Evolutionary conservation across 2,888 invertebrate species (phyloP).

Genomic region (Nasonia oneida): DNA sequence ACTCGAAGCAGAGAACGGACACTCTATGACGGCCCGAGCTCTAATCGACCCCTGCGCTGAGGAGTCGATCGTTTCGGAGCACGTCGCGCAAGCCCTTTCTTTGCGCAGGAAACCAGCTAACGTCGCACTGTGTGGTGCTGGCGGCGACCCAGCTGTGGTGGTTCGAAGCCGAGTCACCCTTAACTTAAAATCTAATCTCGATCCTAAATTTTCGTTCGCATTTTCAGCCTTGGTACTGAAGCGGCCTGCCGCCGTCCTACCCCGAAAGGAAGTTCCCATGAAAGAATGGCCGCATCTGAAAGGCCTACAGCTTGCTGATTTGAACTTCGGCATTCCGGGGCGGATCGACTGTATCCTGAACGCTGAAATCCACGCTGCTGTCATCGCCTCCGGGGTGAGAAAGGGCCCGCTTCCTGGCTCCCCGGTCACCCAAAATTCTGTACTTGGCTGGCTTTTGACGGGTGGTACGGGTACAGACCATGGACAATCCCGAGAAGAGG

Average conservation of each 20-base stretch:
- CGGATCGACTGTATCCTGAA: background rate
- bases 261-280: background rate
- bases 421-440: background rate
- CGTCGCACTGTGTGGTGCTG: too few species aligned
- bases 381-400: background rate
- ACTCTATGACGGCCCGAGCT: too few species aligned
- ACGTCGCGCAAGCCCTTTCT: too few species aligned
- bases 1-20: too few species aligned
- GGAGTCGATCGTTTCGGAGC: too few species aligned
- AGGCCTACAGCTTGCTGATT: background rate
- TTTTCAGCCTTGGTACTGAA: background rate
- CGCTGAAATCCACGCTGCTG: background rate
- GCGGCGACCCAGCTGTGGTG: too few species aligned
- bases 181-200: too few species aligned
- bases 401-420: background rate
- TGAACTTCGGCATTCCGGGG: background rate
- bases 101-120: too few species aligned
- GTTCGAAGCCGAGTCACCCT: too few species aligned
- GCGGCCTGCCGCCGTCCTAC: background rate
- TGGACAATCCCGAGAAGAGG: background rate
- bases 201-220: background rate
- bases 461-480: background rate
- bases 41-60: too few species aligned
- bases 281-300: background rate
- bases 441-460: background rate